These are phyloP conservation scores for Macrostomum cliftonense DNA, from an alignment of 2,888 invertebrate genomes.

Conservation along the genomic window DNA sequence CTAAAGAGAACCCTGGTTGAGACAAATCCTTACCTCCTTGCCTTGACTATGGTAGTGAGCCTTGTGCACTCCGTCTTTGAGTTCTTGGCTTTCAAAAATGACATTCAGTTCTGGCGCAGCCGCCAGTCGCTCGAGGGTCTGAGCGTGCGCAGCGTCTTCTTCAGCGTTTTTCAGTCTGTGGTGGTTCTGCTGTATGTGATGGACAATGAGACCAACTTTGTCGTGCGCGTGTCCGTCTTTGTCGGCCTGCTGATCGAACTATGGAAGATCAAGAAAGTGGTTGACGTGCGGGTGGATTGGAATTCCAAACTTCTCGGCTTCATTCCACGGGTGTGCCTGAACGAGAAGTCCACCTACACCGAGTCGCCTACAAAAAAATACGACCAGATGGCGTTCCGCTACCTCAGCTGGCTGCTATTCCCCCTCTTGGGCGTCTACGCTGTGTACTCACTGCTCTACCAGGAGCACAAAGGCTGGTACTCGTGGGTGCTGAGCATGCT, in stretches of 20 bases:
- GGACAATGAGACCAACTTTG: constrained; percentile 92
- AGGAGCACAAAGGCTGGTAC: constrained; percentile 97
- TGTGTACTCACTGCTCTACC: constrained; percentile 75
- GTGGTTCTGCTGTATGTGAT: constrained; percentile 85
- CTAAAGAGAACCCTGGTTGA: constrained; percentile 70
- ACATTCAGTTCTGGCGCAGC: constrained; percentile 99
- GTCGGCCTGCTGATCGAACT: constrained; percentile 84
- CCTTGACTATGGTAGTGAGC: constrained; percentile 70
- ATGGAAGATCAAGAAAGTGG: constrained; percentile 90
- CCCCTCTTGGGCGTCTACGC: constrained; percentile 81
- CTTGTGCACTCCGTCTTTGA: constrained; percentile 92
- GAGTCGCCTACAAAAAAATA: constrained; percentile 78
- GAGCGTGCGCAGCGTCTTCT: constrained; percentile 86
- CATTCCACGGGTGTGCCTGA: constrained; percentile 58
- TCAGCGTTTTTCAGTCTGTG: constrained; percentile 86
- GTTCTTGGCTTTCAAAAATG: constrained; percentile 94
- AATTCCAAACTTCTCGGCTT: constrained; percentile 56
- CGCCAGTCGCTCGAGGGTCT: constrained; percentile 85
- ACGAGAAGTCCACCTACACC: constrained; percentile 88
- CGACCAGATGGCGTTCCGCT: constrained; percentile 71
- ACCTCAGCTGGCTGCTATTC: constrained; percentile 83
- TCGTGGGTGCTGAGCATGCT: constrained; percentile 86
- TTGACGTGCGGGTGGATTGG: constrained; percentile 49
- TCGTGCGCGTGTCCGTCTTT: constrained; percentile 79
- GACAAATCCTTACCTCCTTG: constrained; percentile 83